Evolutionary conservation across 2,113 vertebrate genomes (phyloP).

Genomic region (Apus apus): DNA sequence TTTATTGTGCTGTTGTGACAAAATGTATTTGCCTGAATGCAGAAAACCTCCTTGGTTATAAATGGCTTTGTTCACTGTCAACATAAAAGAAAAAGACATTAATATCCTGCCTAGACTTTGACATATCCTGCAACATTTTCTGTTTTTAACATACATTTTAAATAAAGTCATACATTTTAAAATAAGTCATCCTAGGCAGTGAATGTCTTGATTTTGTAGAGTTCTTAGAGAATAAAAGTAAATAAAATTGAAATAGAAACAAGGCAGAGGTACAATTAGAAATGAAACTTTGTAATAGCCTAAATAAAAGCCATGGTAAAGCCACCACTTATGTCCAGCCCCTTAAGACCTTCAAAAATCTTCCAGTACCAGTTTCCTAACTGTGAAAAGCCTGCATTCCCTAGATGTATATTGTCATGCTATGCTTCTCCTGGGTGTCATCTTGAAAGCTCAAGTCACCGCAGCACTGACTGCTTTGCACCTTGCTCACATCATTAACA

Average conservation of each 20-base stretch:
- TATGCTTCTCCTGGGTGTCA: background rate
- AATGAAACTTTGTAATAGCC: background rate
- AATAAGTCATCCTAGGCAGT: background rate
- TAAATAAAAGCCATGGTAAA: background rate
- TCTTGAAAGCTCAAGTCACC: background rate
- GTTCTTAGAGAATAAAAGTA: background rate
- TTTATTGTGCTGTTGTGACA: background rate
- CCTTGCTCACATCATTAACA: background rate
- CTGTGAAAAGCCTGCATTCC: background rate
- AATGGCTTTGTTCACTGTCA: background rate
- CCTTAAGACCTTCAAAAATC: background rate
- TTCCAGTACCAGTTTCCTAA: background rate
- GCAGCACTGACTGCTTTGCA: background rate
- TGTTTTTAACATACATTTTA: background rate
- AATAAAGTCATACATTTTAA: background rate
- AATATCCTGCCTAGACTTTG: background rate
- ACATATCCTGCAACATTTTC: background rate
- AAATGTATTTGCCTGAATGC: background rate
- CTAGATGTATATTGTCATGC: fast-evolving
- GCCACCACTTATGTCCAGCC: background rate
- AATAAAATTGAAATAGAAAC: background rate
- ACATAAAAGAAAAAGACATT: background rate
- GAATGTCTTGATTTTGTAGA: background rate
- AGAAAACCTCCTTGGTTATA: background rate
- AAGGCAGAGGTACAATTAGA: background rate